Evolutionary conservation across 2,113 vertebrate species (phyloP).

Genomic region (Corythaeola cristata): DNA sequence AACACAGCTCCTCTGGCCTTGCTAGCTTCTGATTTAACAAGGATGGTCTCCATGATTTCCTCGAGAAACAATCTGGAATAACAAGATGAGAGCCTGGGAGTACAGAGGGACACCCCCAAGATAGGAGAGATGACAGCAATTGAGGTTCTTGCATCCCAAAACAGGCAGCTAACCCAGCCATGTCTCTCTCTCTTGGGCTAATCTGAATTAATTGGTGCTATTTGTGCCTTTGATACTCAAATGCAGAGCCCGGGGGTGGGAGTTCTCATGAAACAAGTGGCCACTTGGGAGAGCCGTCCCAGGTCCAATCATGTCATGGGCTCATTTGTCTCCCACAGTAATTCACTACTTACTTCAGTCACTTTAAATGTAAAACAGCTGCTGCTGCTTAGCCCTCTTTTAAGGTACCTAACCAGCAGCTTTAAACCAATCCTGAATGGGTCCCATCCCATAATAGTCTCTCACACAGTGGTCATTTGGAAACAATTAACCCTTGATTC

Average conservation of each 20-base stretch:
- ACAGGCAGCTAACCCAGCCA: not conserved
- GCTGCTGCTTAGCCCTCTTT: slow-evolving; percentile 46
- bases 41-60: not conserved
- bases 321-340: slow-evolving; percentile 60
- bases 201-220: slow-evolving; percentile 70
- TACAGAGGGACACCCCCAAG: not conserved
- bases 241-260: slow-evolving; percentile 22
- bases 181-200: not conserved
- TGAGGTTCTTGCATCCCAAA: not conserved
- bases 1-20: not conserved
- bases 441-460: slow-evolving; percentile 38
- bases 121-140: not conserved
- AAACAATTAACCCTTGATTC: slow-evolving; percentile 61
- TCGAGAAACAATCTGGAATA: not conserved
- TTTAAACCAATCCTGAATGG: slow-evolving; percentile 34
- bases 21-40: not conserved
- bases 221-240: slow-evolving; percentile 63
- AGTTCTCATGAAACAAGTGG: slow-evolving; percentile 70
- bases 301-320: slow-evolving; percentile 58
- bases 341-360: slow-evolving; percentile 57
- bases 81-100: not conserved
- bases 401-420: slow-evolving; percentile 54
- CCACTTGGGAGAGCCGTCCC: slow-evolving; percentile 60
- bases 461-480: slow-evolving; percentile 56
- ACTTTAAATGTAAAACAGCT: slow-evolving; percentile 65